Evolutionary conservation across 2,797 vertebrate species (phyloP), one percentile per base, ranked within the genome.

Genomic region (Sebastes hopkinsi): DNA sequence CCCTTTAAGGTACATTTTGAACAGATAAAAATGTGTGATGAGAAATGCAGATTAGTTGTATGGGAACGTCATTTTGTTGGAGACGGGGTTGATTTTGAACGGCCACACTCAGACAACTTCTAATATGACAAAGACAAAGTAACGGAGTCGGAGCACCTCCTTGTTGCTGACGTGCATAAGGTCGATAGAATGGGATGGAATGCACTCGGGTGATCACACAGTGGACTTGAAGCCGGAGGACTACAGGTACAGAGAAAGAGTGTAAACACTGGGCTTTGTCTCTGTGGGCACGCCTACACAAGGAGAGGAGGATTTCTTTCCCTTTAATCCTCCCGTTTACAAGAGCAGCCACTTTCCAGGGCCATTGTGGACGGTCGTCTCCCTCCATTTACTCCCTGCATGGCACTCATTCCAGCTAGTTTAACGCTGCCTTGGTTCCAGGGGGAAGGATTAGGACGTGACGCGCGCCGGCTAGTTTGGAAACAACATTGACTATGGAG

Each of bases 291-390:
- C 83, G 85, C 91, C 93, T 92, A 82, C 90, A 90, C 90, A 76
- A 90, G 82, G 78, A 90, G 82, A 80, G 83, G 80, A 88, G 92
- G 92, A 93, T 95, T 94, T 93, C 88, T 91, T 82, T 89, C 72
- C 79, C 88, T 93, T 93, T 96, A 96, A 96, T 96, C 95, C 95
- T 92, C 90, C 92, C 91, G 88, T 96, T 95, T 95, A 96, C 94
- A 96, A 95, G 94, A 93, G 90, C 92, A 91, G 90, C 76, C 91
- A 93, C 92, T 96, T 95, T 93, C 92, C 83, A 58, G 87, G 89
- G 80, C 90, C 93, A 95, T 95, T 95, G 95, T 96, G 92, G 94
- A 93, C 81, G 85, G 75, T 84, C 88, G 94, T 95, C 94, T 96
- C 94, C 93, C 95, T 94, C 94, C 94, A 95, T 95, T 96, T 95